Evolutionary conservation across 2,888 invertebrate species (phyloP).

Genomic region (Cerceris ruficornis): DNA sequence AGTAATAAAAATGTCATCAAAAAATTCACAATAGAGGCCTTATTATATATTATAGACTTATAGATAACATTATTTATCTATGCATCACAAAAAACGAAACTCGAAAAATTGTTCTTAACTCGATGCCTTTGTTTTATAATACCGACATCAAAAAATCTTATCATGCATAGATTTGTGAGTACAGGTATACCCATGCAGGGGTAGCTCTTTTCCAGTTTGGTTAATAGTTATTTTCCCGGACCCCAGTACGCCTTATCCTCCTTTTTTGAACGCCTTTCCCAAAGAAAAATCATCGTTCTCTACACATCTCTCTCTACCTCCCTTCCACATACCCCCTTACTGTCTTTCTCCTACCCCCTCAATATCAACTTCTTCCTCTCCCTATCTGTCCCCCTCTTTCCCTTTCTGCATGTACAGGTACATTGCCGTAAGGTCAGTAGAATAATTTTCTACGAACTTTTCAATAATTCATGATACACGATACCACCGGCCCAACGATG

Average conservation of each 20-base stretch:
- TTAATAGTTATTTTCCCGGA: conserved; percentile 64
- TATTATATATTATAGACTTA: no score
- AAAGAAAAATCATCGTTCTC: conserved; percentile 16
- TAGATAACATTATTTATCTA: no score
- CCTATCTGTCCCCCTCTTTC: conserved; percentile 6
- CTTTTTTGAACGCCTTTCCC: conserved; percentile 43
- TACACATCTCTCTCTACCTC: conserved; percentile 1
- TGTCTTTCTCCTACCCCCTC: not conserved
- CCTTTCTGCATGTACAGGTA: not conserved
- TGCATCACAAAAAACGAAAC: not conserved
- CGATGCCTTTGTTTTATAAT: not conserved
- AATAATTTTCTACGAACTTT: conserved; percentile 58
- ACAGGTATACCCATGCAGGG: conserved; percentile 29
- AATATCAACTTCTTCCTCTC: not conserved
- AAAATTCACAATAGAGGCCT: no score
- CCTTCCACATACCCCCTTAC: not conserved
- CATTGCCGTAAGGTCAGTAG: conserved; percentile 29
- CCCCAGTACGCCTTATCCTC: conserved; percentile 51
- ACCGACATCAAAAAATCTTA: no score
- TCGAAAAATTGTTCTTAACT: not conserved
- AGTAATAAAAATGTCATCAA: no score
- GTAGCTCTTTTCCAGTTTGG: conserved; percentile 30
- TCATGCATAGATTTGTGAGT: conserved; percentile 3
- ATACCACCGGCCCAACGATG: conserved; percentile 27
- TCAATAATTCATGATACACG: conserved; percentile 65